Evolutionary conservation across 2,797 vertebrate species (phyloP), one percentile per base, ranked within the genome.

Genomic region (Miichthys miiuy): DNA sequence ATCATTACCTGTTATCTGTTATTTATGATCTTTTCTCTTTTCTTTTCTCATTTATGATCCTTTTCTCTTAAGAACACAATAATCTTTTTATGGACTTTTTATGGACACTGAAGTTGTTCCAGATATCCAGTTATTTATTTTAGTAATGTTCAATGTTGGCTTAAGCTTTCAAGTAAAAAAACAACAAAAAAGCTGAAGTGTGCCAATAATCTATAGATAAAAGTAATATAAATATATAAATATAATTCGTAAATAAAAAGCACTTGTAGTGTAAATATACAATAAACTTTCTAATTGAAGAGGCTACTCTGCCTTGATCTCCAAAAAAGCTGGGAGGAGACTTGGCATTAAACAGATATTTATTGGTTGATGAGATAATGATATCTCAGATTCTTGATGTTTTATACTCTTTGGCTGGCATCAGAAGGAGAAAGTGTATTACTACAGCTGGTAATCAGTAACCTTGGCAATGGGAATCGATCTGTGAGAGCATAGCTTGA

Each of bases 1-100:
- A 68, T 1, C 42, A 60, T 23, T 10, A 63, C 13, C 5, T 25
- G 16, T 52, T 70, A 78, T 67, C 65, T 75, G 13, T 42, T 41
- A 25, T 55, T 67, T 71, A 58, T 10, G 7, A 42, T 12, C 8
- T 23, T 41, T 41, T 23, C 27, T 34, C 34, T 8, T 8, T 34
- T 34, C 6, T n/a, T 46, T 41, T 38, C 34, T 38, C 8, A 34
- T 55, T 67, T 71, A 58, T 10, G 7, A 42, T 14, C 8, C 23
- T 46, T 41, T 23, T 38, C 27, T 42, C 2, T 61, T 21, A 44
- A 61, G 34, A 14, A 38, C 3, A n/a, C 5, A 23, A 17, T 68
- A 23, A 77, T 47, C 1, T 1, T 21, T 44, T 51, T 69, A 50
- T 41, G 12, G 18, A 75, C 63, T 75, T 2, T 25, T 47, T 6